Conservation (phyloP, 2,797 vertebrate genomes). For the Myotis findleyi region DNA sequence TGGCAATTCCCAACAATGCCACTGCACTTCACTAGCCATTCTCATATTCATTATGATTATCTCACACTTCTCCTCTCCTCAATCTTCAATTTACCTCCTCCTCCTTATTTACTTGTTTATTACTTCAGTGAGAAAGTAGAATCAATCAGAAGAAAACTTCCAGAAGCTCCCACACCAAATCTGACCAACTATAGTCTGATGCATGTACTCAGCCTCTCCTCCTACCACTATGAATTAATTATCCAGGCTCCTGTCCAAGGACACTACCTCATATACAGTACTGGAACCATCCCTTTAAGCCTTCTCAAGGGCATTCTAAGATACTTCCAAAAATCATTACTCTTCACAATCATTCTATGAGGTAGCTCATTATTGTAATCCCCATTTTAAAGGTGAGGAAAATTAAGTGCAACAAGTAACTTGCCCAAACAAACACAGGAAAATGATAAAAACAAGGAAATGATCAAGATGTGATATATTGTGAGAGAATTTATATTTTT, state of each 20-base stretch:
- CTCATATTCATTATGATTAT: background rate
- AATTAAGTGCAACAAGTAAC: constrained; percentile 32
- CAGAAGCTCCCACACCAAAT: background rate
- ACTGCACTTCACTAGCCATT: background rate
- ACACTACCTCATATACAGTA: background rate
- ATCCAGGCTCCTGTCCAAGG: background rate
- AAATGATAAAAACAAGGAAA: constrained; percentile 24
- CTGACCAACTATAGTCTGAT: background rate
- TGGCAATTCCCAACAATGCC: background rate
- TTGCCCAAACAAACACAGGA: background rate
- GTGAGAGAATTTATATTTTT: background rate
- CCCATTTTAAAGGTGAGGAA: background rate
- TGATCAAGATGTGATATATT: background rate
- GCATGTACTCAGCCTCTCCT: background rate
- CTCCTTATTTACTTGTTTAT: background rate
- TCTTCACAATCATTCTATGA: background rate
- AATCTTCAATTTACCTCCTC: background rate
- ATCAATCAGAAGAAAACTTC: background rate
- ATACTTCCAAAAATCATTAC: background rate
- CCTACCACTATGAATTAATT: background rate
- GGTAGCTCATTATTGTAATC: constrained; percentile 36
- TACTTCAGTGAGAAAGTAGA: constrained; percentile 15
- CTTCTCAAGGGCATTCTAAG: background rate
- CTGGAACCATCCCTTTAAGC: background rate
- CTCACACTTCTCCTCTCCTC: background rate